These are phyloP conservation scores for Orbicella faveolata DNA, from an alignment of 64 coral and sea anemone genomes.

Conservation along the genomic window DNA sequence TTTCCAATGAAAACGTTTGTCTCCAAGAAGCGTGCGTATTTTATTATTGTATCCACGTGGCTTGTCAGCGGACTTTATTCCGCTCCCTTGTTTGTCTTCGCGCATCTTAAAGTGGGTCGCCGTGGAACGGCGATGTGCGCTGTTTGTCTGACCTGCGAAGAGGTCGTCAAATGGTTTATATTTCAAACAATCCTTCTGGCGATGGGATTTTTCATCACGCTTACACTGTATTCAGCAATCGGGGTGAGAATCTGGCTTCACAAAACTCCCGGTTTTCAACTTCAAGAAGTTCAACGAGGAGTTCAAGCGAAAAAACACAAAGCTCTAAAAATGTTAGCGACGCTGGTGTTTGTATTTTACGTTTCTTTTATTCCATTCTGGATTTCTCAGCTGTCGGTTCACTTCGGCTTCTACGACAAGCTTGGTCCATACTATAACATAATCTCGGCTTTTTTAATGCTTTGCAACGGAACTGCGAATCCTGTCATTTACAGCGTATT, in stretches of 20 bases:
- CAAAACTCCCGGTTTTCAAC: slow-evolving; percentile 15
- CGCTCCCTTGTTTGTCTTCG: slow-evolving; percentile 5
- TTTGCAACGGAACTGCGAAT: slow-evolving; percentile 15
- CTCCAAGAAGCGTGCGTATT: not conserved
- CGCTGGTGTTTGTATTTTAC: slow-evolving; percentile 25
- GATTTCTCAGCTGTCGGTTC: slow-evolving; percentile 15
- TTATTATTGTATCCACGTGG: slow-evolving; percentile 27
- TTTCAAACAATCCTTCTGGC: slow-evolving; percentile 12
- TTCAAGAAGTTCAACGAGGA: not conserved
- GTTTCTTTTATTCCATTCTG: slow-evolving; percentile 32
- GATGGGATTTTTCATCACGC: not conserved
- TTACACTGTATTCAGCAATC: slow-evolving; percentile 10
- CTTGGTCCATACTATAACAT: not conserved
- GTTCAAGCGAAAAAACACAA: not conserved
- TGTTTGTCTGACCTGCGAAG: not conserved
- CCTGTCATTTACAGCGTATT: slow-evolving; percentile 11
- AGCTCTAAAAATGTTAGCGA: slow-evolving; percentile 11
- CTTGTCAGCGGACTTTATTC: not conserved
- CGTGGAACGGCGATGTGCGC: not conserved
- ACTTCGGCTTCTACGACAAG: not conserved
- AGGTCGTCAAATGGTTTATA: slow-evolving; percentile 34
- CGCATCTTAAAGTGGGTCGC: not conserved
- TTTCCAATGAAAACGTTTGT: slow-evolving; percentile 12
- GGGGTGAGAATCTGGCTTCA: not conserved
- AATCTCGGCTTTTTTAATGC: slow-evolving; percentile 15